Base-by-base conservation (phyloP, 2,888 invertebrate species). In the Tachina fera region DNA sequence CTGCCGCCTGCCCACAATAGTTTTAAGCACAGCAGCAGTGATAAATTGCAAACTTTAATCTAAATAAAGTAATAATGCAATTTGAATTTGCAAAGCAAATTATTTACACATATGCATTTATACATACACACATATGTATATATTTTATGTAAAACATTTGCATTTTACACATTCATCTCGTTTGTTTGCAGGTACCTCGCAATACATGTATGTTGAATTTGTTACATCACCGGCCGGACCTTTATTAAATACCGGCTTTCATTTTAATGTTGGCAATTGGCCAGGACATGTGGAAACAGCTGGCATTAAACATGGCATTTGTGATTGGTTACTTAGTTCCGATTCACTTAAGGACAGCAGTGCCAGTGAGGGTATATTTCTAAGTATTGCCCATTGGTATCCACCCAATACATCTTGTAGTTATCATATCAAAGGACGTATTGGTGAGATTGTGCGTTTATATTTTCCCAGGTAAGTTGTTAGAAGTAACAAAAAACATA, bases 261-360 rank as follows among this genome's bases (percentile, higher is more conserved):
- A 98, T 93, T 98, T 98, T 93, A 98, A 98, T 93, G 98, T 98
- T 71, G 97, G 97, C 87, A 97, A 97, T 93, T 97, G 97, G 97
- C 97, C 97, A 0, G 97, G 97, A 0, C 97, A 97, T 92, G 97
- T 97, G 70, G 97, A 97, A 90, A 97, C 97, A 0, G 96, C 97
- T 0, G 97, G 97, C 1, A 96, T 96, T 47, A 95, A 96, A 88
- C 96, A 97, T 85, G 97, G 97, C 8, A 96, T 96, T 65, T 97
- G 97, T 91, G 97, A 97, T 92, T 97, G 97, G 97, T 93, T 97
- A 71, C 94, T 97, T 67, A 97, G 96, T 76, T 97, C 97, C 68
- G 96, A 97, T 89, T 96, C 96, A 51, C 93, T 97, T 31, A 94
- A 95, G 90, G 95, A 95, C 88, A 96, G 95, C 68, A 96, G 97